Evolutionary conservation across 2,797 vertebrate species (phyloP).

Genomic region (Neosilurus mollespiculum): DNA sequence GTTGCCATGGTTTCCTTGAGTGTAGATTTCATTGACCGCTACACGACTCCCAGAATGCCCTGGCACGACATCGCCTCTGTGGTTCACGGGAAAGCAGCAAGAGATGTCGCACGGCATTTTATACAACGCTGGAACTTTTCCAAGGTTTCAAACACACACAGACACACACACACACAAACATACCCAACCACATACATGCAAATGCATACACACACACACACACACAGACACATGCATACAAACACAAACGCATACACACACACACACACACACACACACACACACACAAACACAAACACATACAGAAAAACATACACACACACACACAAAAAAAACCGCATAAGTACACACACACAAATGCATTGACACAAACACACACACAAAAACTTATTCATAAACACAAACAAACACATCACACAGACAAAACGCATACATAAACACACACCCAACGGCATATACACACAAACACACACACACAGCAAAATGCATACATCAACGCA

Average conservation of each 20-base stretch:
- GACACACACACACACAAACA: background rate
- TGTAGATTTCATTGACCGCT: conserved; percentile 92
- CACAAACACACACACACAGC: too few species aligned
- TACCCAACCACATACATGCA: background rate
- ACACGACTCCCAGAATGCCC: conserved; percentile 93
- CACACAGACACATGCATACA: background rate
- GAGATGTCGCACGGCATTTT: conserved; percentile 92
- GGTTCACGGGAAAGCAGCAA: conserved; percentile 88
- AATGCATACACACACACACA: background rate
- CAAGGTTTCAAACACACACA: conserved; percentile 69
- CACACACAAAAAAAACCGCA: too few species aligned
- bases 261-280: background rate
- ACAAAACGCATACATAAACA: too few species aligned
- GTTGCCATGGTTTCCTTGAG: background rate
- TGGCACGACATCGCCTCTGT: conserved; percentile 94
- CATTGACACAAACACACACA: too few species aligned
- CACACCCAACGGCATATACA: too few species aligned
- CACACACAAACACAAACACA: too few species aligned
- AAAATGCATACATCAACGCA: too few species aligned
- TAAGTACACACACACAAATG: too few species aligned
- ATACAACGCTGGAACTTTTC: conserved; percentile 99
- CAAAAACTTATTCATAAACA: too few species aligned
- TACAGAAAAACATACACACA: too few species aligned
- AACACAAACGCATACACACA: too few species aligned
- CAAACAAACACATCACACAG: too few species aligned